Percentiles rank a stretch among this genome's conserved stretches.
Evolutionary conservation across 2,888 invertebrate genomes (phyloP).

Genomic region (Oscheius myriophilus): DNA sequence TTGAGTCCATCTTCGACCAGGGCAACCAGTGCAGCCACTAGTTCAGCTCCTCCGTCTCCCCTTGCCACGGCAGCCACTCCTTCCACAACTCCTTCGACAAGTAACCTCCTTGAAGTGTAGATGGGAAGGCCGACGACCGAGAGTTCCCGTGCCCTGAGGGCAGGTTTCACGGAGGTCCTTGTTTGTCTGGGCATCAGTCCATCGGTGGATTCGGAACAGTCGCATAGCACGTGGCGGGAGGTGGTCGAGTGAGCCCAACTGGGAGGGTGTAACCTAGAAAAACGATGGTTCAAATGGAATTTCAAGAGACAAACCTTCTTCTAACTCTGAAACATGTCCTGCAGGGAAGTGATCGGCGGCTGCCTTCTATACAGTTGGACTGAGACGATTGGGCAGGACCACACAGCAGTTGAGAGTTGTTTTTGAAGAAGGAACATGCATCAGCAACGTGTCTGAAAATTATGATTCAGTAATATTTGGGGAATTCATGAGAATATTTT

Average conservation of each 20-base stretch:
- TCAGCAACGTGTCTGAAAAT: slow-evolving; percentile 73
- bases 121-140: slow-evolving; percentile 67
- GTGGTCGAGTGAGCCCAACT: slow-evolving; percentile 53
- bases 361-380: slow-evolving; percentile 55
- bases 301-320: slow-evolving; percentile 26
- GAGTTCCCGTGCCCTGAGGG: slow-evolving; percentile 63
- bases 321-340: slow-evolving; percentile 62
- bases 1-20: slow-evolving; percentile 86
- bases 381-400: slow-evolving; percentile 17
- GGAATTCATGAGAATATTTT: too few relatives aligned
- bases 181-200: slow-evolving; percentile 19
- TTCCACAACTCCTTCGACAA: slow-evolving; percentile 68
- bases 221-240: slow-evolving; percentile 51
- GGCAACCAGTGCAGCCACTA: slow-evolving; percentile 86
- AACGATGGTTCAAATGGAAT: too few relatives aligned
- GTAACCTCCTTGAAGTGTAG: slow-evolving; percentile 60
- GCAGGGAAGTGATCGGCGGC: slow-evolving; percentile 47
- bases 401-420: slow-evolving; percentile 63
- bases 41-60: slow-evolving; percentile 60
- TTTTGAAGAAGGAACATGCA: slow-evolving; percentile 70
- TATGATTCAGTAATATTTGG: too few relatives aligned
- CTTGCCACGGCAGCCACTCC: slow-evolving; percentile 63
- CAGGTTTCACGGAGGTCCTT: slow-evolving; percentile 34
- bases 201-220: slow-evolving; percentile 44
- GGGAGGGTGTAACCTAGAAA: slow-evolving; percentile 57